Conservation (phyloP, 64 coral and sea anemone species). For the Porites lutea region DNA sequence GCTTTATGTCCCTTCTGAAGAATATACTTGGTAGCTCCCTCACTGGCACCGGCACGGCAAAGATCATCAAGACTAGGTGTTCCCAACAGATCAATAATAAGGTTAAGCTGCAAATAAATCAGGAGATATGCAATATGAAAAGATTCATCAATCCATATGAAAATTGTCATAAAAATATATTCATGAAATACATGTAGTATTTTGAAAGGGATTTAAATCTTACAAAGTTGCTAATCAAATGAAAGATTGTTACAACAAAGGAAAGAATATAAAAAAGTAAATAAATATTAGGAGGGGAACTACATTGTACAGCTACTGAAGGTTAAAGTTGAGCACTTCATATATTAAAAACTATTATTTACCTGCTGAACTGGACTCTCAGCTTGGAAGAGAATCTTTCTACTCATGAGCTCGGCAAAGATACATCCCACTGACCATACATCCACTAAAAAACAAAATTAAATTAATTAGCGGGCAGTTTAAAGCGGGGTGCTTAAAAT, state of each 20-base stretch:
- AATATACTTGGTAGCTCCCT: conserved; percentile 95
- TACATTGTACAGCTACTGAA: too few relatives aligned
- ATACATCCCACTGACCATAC: conserved; percentile 99
- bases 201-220: too few relatives aligned
- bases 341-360: not conserved
- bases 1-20: conserved; percentile 92
- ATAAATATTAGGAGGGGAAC: too few relatives aligned
- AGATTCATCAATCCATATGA: not conserved
- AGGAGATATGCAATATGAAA: not conserved
- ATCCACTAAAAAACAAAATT: conserved; percentile 83
- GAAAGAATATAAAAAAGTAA: too few relatives aligned
- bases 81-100: conserved; percentile 91
- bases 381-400: conserved; percentile 97
- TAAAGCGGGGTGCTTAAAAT: not conserved
- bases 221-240: too few relatives aligned
- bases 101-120: conserved; percentile 76
- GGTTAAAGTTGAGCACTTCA: too few relatives aligned
- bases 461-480: not conserved
- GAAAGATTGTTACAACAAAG: too few relatives aligned
- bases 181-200: too few relatives aligned
- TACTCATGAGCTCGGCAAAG: conserved; percentile 96
- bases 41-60: conserved; percentile 84
- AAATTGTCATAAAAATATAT: too few relatives aligned
- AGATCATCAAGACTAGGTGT: conserved; percentile 95
- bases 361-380: conserved; percentile 98